Evolutionary conservation across 2,888 invertebrate genomes (phyloP), one percentile per base, ranked within the genome.

Genomic region (Cancer borealis): DNA sequence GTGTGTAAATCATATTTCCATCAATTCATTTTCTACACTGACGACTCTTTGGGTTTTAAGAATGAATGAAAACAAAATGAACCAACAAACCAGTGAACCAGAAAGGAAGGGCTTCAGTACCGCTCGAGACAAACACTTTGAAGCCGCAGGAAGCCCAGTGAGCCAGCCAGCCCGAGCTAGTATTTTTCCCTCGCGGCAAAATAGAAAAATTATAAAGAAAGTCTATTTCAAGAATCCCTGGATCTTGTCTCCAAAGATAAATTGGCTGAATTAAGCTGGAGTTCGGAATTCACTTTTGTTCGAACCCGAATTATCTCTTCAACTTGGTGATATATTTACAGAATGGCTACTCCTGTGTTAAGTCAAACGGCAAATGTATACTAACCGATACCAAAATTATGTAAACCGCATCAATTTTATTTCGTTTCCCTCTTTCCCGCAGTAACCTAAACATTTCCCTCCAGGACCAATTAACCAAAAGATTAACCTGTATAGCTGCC

Each of bases 241-340:
- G 73, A 79, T 79, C 73, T 79, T 79, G 73, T 79, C 73, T 26
- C 73, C 30, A 26, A 30, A 79, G 73, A 79, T 79, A 79, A 79
- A 79, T 79, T 79, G 73, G 73, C n/a, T 26, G 73, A n/a, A 79
- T 79, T 79, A 79, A 79, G 73, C 26, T 79, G 73, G 73, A 79
- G 73, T 79, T 79, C 73, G 73, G 73, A 79, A 79, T 79, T 79
- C 73, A 79, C 73, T 79, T 79, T 79, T 79, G 73, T 79, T 79
- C 73, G 73, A 26, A 79, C 73, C 73, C 73, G 73, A 79, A 79
- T 79, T 79, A 79, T 26, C 73, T 79, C 73, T 79, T 79, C 73
- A 26, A 26, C 12, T 79, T 26, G n/a, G n/a, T 26, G 73, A 79
- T n/a, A n/a, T 26, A 79, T 79, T 30, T 79, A 79, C 73, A 79